phyloP scores from a whole-genome alignment of 2,113 vertebrate genomes.

The Galeopterus variegatus region DNA sequence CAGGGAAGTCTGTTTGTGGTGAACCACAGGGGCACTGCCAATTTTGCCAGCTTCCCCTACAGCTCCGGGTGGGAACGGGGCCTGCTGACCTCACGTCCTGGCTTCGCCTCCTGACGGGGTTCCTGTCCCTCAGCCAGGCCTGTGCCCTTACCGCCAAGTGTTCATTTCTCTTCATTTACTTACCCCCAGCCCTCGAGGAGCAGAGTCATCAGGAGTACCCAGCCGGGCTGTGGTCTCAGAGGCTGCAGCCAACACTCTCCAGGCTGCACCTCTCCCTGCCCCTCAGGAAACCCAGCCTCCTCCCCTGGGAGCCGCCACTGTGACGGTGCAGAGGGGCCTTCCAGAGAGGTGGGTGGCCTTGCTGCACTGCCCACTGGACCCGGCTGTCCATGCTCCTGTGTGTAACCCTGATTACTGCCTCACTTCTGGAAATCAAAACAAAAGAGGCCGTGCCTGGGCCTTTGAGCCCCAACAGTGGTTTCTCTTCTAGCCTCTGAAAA shows the following conservation, averaged over 20 bases:
- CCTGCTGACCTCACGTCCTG: background rate
- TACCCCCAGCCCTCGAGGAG: background rate
- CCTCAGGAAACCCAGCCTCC: background rate
- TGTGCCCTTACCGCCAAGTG: no score
- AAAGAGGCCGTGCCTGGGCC: background rate
- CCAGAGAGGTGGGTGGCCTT: background rate
- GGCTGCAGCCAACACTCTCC: background rate
- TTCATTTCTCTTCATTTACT: background rate
- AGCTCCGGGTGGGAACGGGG: background rate
- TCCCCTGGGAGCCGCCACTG: background rate
- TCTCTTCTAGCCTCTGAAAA: background rate
- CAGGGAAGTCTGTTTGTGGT: background rate
- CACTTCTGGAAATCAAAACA: background rate
- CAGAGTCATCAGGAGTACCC: background rate
- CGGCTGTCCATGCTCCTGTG: no score
- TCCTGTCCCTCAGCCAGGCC: background rate
- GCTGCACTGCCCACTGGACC: no score
- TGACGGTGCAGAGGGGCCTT: background rate
- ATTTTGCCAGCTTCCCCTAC: background rate
- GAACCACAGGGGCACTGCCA: background rate
- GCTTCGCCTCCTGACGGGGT: background rate
- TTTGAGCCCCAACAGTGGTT: fast-evolving
- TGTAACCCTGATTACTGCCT: no score
- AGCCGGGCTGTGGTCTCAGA: background rate
- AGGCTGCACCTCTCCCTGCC: background rate